Evolutionary conservation across 2,888 invertebrate genomes (phyloP).

Genomic region (Camponotus fellah): DNA sequence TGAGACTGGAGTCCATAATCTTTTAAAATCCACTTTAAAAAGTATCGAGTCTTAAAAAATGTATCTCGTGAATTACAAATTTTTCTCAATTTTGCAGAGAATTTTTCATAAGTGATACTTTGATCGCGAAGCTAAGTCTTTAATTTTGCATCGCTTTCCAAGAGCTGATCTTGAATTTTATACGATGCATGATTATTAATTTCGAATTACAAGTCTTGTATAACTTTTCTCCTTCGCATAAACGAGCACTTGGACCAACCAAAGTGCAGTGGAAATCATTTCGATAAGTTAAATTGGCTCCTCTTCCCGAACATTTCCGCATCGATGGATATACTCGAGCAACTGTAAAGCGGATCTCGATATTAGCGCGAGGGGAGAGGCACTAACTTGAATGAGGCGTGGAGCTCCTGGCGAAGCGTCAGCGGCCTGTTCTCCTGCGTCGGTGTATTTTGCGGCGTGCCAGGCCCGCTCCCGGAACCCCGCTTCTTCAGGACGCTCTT

Average conservation of each 20-base stretch:
- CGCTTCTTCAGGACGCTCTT: slow-evolving; percentile 97
- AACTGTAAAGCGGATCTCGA: neutral
- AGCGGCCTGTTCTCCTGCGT: slow-evolving; percentile 91
- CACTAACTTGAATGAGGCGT: slow-evolving; percentile 94
- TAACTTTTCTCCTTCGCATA: neutral
- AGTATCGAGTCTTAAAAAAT: slow-evolving; percentile 7
- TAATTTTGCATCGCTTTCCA: too few relatives aligned
- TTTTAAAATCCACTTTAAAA: neutral
- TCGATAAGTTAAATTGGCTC: neutral
- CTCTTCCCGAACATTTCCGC: slow-evolving; percentile 8
- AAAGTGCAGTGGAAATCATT: neutral
- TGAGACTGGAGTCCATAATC: neutral
- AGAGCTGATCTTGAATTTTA: too few relatives aligned
- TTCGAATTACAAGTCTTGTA: neutral
- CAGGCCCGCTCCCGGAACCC: slow-evolving; percentile 88
- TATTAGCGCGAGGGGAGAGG: neutral
- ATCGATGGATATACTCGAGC: slow-evolving; percentile 35
- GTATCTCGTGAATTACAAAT: neutral
- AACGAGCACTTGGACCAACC: neutral
- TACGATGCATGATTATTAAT: neutral
- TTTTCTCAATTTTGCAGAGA: neutral
- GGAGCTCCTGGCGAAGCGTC: slow-evolving; percentile 91
- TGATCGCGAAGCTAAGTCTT: neutral
- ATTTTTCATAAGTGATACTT: neutral
- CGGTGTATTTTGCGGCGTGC: slow-evolving; percentile 90